These are phyloP conservation scores for Chrysochloris asiatica DNA, from an alignment of 2,113 vertebrate genomes.

Conservation along the genomic window DNA sequence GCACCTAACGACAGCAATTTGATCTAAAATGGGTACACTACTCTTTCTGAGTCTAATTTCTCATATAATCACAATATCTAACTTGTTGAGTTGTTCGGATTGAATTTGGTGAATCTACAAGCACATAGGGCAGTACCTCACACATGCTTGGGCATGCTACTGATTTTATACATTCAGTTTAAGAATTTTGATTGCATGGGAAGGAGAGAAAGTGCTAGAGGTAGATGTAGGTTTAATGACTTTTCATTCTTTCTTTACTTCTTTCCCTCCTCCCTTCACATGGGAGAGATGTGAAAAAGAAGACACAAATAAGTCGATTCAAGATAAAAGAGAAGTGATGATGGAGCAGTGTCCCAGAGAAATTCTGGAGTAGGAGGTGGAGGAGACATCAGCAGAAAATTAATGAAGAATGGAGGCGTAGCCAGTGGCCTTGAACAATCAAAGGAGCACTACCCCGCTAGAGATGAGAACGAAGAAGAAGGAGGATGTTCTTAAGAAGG, in stretches of 20 bases:
- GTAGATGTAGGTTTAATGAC: neutral
- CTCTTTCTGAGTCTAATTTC: neutral
- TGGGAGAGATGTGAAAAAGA: neutral
- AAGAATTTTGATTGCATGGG: neutral
- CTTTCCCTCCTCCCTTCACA: neutral
- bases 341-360: neutral
- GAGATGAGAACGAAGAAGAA: no score
- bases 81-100: neutral
- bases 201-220: neutral
- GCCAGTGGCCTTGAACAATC: no score
- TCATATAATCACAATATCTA: neutral
- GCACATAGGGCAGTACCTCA: neutral
- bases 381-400: no score
- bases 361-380: no score
- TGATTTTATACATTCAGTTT: neutral
- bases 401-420: no score
- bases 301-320: no score
- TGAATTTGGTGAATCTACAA: neutral
- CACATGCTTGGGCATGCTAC: neutral
- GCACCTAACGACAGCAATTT: neutral
- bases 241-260: neutral
- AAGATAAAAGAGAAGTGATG: neutral
- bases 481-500: neutral
- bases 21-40: neutral
- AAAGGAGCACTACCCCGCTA: no score